Conservation (phyloP, 2,797 vertebrate species). For the Ibycter americanus region DNA sequence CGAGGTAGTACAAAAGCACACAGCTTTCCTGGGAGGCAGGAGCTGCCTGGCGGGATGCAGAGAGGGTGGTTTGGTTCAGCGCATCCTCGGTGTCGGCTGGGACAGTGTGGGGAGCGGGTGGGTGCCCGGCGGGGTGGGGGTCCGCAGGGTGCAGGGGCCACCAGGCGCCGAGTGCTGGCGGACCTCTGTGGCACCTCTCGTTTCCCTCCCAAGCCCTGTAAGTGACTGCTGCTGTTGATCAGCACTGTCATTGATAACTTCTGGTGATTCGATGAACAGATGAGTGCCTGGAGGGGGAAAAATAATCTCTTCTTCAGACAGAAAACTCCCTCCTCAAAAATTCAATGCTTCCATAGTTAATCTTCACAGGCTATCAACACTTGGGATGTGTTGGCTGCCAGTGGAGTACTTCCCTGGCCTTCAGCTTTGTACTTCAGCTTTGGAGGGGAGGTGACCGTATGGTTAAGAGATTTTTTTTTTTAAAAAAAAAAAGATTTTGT, state of each 20-base stretch:
- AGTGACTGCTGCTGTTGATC: background rate
- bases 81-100: background rate
- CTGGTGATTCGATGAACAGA: background rate
- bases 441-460: background rate
- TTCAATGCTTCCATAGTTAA: background rate
- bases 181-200: background rate
- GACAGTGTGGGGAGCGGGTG: background rate
- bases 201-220: background rate
- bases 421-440: background rate
- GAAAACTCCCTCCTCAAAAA: background rate
- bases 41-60: fast-evolving
- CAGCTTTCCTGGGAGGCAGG: background rate
- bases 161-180: background rate
- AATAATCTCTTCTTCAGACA: background rate
- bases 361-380: background rate
- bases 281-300: fast-evolving
- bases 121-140: background rate
- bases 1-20: background rate
- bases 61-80: fast-evolving
- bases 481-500: background rate
- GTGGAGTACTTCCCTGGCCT: background rate
- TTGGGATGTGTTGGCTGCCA: background rate
- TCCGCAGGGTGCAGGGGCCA: fast-evolving
- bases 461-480: background rate
- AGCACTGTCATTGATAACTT: background rate